Conservation (phyloP, 2,797 vertebrate species). For the Cirrhinus mrigala region DNA sequence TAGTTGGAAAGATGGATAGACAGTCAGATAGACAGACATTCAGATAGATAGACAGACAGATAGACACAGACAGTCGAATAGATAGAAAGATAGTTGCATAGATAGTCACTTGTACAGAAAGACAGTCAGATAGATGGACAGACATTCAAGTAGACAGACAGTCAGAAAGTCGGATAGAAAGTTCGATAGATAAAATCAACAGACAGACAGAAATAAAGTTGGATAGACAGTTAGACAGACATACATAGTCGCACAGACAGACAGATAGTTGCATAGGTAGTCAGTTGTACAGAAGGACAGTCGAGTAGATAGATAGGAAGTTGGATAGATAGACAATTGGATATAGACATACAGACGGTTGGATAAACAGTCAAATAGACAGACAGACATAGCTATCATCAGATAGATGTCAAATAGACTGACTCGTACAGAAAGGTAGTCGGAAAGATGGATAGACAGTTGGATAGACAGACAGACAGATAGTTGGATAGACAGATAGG, state of each 20-base stretch:
- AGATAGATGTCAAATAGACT: neutral
- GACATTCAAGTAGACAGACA: too few relatives aligned
- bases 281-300: too few relatives aligned
- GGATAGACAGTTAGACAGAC: neutral
- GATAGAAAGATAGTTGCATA: too few relatives aligned
- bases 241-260: neutral
- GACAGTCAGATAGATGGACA: accelerated
- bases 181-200: neutral
- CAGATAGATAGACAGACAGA: accelerated
- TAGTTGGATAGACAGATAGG: neutral
- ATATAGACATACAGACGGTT: too few relatives aligned
- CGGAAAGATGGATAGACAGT: neutral
- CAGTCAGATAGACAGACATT: too few relatives aligned
- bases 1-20: neutral
- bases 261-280: too few relatives aligned
- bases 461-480: constrained; percentile 7
- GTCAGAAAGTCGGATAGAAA: constrained; percentile 7
- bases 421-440: neutral
- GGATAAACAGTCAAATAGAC: too few relatives aligned
- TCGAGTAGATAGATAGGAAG: too few relatives aligned
- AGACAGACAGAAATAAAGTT: neutral
- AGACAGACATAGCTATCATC: neutral
- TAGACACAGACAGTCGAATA: neutral
- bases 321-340: too few relatives aligned
- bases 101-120: accelerated